These are phyloP conservation scores for Loxodonta africana DNA, from an alignment of 2,113 vertebrate species.

Conservation along the genomic window DNA sequence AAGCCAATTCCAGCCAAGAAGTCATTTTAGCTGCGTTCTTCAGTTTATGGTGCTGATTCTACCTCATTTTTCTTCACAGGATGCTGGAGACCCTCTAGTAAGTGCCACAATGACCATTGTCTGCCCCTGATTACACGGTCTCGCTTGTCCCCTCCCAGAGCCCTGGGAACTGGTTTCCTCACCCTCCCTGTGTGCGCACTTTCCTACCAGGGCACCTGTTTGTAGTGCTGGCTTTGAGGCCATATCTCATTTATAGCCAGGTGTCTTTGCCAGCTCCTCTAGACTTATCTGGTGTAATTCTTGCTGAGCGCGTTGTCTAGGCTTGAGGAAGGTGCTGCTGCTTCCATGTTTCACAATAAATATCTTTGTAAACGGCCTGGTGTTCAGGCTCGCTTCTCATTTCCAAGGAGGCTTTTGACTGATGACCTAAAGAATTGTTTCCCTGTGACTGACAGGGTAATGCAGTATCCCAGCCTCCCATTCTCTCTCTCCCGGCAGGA, in stretches of 20 bases:
- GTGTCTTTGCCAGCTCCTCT: neutral
- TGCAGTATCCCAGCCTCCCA: neutral
- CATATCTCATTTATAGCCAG: neutral
- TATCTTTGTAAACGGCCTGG: slow-evolving; percentile 61
- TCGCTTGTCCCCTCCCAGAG: accelerated
- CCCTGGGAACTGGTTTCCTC: accelerated
- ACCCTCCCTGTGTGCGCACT: accelerated
- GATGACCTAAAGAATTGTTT: slow-evolving; percentile 72
- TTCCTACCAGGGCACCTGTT: neutral
- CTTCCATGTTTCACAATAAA: slow-evolving; percentile 69
- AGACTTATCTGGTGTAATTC: slow-evolving; percentile 29
- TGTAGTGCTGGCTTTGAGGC: neutral
- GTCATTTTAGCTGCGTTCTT: neutral
- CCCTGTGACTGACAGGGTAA: slow-evolving; percentile 28
- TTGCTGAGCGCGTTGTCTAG: slow-evolving; percentile 9
- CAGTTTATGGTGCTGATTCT: neutral
- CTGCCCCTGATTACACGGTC: neutral
- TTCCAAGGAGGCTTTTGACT: slow-evolving; percentile 76
- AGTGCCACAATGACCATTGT: accelerated
- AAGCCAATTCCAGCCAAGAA: neutral
- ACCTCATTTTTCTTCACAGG: neutral
- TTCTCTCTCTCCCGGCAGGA: neutral
- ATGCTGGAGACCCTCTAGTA: neutral
- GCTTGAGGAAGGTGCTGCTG: neutral
- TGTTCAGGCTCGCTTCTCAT: slow-evolving; percentile 59